These are phyloP conservation scores for Coptodon rendalli DNA, from an alignment of 2,113 vertebrate species.

Conservation along the genomic window DNA sequence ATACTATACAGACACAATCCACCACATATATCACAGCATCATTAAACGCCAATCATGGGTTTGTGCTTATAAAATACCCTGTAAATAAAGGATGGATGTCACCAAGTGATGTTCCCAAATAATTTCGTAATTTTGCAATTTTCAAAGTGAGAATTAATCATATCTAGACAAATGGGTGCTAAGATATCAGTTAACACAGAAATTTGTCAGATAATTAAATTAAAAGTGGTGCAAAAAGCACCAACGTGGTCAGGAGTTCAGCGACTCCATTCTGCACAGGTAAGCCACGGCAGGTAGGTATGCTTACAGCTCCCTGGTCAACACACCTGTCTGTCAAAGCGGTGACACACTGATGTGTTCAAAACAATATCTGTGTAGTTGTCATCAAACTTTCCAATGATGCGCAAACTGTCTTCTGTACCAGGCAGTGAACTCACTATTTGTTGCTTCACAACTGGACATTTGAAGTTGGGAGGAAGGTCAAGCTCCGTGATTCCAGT, in stretches of 20 bases:
- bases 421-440: background rate
- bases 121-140: background rate
- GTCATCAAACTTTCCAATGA: background rate
- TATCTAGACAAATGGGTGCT: background rate
- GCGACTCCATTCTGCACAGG: background rate
- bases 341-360: background rate
- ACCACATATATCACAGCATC: background rate
- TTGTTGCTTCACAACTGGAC: background rate
- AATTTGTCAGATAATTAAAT: background rate
- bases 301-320: background rate
- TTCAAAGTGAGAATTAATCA: background rate
- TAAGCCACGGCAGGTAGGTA: background rate
- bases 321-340: background rate
- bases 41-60: background rate
- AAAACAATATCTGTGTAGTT: background rate
- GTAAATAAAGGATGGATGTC: background rate
- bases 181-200: background rate
- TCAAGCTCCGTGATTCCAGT: background rate
- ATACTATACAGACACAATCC: background rate
- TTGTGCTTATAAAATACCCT: background rate
- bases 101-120: background rate
- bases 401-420: background rate
- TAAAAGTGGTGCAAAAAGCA: background rate
- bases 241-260: background rate
- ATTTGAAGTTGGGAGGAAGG: background rate